A percentile compares a stretch with the other conserved stretches of the same genome.
These are phyloP conservation scores for Cinara cedri DNA, from an alignment of 2,888 invertebrate genomes.

Conservation along the genomic window DNA sequence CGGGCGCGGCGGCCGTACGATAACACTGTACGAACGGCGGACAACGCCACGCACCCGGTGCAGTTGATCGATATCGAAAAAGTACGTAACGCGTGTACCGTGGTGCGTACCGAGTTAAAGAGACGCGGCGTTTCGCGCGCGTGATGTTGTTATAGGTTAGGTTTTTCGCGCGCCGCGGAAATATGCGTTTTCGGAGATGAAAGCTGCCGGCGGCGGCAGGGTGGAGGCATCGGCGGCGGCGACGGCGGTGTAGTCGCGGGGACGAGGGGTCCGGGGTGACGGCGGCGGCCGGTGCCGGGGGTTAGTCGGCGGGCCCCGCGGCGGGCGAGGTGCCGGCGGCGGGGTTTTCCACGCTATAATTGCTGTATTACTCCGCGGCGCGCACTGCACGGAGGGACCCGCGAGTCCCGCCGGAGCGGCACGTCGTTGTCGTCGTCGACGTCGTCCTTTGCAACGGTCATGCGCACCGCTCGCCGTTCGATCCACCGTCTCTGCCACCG, in stretches of 20 bases:
- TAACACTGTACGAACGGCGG: no score
- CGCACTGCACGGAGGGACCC: conserved; percentile 1
- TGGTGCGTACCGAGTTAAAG: neutral
- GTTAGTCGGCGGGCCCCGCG: no score
- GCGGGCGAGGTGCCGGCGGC: neutral
- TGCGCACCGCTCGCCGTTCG: conserved; percentile 50
- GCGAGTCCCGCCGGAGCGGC: conserved; percentile 16
- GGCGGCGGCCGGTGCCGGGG: neutral
- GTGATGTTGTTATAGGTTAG: conserved; percentile 45
- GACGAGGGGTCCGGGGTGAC: neutral
- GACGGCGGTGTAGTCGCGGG: neutral
- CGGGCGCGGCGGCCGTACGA: no score
- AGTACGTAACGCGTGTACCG: neutral
- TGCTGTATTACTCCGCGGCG: conserved; percentile 27
- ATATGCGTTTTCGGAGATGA: conserved; percentile 26
- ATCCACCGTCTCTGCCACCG: conserved; percentile 35
- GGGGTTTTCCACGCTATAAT: conserved; percentile 23
- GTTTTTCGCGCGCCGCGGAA: conserved; percentile 26
- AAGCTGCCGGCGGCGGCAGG: conserved; percentile 12
- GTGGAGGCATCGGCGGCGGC: neutral
- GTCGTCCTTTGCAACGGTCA: conserved; percentile 52
- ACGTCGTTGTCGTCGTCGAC: neutral
- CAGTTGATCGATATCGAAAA: conserved; percentile 19
- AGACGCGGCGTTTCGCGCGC: neutral
- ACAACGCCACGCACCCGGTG: neutral